Evolutionary conservation across 2,113 vertebrate genomes (phyloP), one percentile per base, ranked within the genome.

Genomic region (Maccullochella peelii): DNA sequence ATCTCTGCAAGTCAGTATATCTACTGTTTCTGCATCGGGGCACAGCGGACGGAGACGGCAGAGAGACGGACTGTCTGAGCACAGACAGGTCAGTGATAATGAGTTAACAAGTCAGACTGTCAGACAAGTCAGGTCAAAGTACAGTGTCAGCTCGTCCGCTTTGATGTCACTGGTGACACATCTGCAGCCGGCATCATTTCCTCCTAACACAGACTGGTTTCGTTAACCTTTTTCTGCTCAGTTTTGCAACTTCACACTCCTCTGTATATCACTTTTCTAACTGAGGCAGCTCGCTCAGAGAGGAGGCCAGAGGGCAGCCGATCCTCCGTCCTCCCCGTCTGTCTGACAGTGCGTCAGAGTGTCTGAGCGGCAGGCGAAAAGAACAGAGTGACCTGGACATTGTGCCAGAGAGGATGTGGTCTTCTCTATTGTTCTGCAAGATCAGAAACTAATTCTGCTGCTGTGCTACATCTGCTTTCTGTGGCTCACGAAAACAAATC

Each of bases 371-470:
- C 71, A n/a, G 10, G 47, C 73, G 55, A 20, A 18, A 44, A 76
- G 75, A 84, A 80, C 83, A 77, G 27, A 71, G 61, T 85, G 88
- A 91, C 85, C 88, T 25, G 63, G 61, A 57, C 78, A 21, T 4
- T 63, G 70, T n/a, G 47, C 44, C 55, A 25, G 50, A 84, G 76
- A 88, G 87, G 88, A 92, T 86, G 90, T 89, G 90, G 73, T 63
- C 83, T 74, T 16, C 54, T 63, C 50, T 62, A 66, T 52, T 59
- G 86, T 86, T 85, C 65, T 74, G 83, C 61, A 79, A 75, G 74
- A 82, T 59, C 66, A 77, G 62, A 80, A 77, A 77, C 30, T 1
- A 86, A 65, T 42, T 79, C 8, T 57, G 40, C 47, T 50, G 38
- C 23, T 44, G 20, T 36, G 52, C 30, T 59, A 49, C 63, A 63